These are phyloP conservation scores for Nymphalis polychloros DNA, from an alignment of 2,888 invertebrate genomes.

Conservation along the genomic window DNA sequence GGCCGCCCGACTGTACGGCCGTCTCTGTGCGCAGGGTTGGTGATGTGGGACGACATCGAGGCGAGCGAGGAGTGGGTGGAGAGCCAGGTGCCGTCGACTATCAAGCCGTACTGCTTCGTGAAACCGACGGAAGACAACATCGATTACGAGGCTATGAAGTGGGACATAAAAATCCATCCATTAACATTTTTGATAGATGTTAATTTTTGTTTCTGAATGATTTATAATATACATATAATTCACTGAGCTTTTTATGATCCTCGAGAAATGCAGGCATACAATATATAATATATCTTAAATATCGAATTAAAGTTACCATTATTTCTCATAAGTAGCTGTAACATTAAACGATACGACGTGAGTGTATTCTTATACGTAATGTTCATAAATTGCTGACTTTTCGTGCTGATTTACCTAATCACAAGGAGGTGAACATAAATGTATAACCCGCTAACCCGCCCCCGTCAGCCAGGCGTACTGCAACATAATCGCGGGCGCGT, in stretches of 20 bases:
- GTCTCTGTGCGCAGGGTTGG: slow-evolving; percentile 80
- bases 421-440: too few species aligned
- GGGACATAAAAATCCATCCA: slow-evolving; percentile 49
- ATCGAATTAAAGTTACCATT: too few species aligned
- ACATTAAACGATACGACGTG: too few species aligned
- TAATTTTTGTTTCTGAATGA: too few species aligned
- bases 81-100: slow-evolving; percentile 88
- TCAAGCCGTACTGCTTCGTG: slow-evolving; percentile 89
- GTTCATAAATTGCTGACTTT: too few species aligned
- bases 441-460: too few species aligned
- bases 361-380: too few species aligned
- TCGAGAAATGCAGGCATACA: too few species aligned
- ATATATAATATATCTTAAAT: too few species aligned
- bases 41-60: slow-evolving; percentile 93
- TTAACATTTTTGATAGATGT: not conserved
- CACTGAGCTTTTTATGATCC: not conserved
- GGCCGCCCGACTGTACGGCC: not conserved
- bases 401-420: too few species aligned
- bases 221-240: not conserved
- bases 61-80: slow-evolving; percentile 93
- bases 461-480: slow-evolving; percentile 93
- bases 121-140: slow-evolving; percentile 86
- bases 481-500: slow-evolving; percentile 96
- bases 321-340: too few species aligned
- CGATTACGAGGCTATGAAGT: slow-evolving; percentile 97